These are phyloP conservation scores for Trematomus loennbergii DNA, from an alignment of 2,113 vertebrate genomes.

Conservation along the genomic window DNA sequence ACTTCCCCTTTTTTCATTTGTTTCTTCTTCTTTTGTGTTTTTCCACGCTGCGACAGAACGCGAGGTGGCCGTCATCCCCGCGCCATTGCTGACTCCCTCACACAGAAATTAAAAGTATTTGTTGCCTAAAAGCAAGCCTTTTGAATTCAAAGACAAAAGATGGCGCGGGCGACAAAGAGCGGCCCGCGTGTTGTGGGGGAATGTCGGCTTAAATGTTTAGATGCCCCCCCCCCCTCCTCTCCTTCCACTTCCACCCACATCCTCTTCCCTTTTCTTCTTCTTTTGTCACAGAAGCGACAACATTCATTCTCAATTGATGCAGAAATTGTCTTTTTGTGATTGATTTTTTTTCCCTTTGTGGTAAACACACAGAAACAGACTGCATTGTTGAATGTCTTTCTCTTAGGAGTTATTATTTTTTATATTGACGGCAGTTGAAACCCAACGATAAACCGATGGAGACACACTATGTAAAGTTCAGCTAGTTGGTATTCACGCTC, in stretches of 20 bases:
- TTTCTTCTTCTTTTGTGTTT: background rate
- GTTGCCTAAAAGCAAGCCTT: slow-evolving; percentile 73
- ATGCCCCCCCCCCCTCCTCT: slow-evolving; percentile 45
- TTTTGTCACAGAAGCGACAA: slow-evolving; percentile 59
- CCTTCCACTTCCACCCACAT: slow-evolving; percentile 27
- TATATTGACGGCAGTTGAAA: slow-evolving; percentile 47
- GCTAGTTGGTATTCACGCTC: slow-evolving; percentile 52
- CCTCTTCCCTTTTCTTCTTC: slow-evolving; percentile 35
- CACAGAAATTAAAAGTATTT: slow-evolving; percentile 75
- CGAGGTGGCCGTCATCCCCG: background rate
- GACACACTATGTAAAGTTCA: background rate
- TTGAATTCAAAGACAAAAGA: slow-evolving; percentile 80
- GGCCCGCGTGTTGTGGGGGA: slow-evolving; percentile 25
- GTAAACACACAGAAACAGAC: slow-evolving; percentile 28
- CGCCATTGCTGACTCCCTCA: background rate
- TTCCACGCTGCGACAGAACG: background rate
- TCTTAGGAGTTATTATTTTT: slow-evolving; percentile 46
- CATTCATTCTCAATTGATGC: slow-evolving; percentile 52
- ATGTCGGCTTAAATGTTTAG: slow-evolving; percentile 56
- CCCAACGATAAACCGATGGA: slow-evolving; percentile 37
- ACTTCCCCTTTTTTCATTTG: background rate
- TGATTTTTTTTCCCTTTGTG: slow-evolving; percentile 55
- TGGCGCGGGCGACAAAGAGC: slow-evolving; percentile 62
- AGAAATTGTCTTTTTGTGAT: slow-evolving; percentile 68
- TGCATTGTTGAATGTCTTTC: slow-evolving; percentile 28